Evolutionary conservation across 2,888 invertebrate species (phyloP).

Genomic region (Megastigmus dorsalis): DNA sequence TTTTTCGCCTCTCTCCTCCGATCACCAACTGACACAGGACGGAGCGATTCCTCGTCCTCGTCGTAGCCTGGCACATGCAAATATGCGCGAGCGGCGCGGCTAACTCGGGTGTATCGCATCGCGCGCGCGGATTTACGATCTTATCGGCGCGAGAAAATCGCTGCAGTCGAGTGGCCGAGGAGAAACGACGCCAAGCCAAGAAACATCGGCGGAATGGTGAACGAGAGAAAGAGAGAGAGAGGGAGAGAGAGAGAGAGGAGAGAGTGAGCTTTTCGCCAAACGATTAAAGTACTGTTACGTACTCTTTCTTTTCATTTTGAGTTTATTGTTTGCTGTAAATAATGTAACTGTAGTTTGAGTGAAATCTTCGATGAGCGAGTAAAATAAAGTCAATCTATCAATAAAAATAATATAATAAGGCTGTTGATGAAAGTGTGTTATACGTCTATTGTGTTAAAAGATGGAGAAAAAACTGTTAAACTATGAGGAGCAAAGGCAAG

Average conservation of each 20-base stretch:
- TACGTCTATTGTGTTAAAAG: too few relatives aligned
- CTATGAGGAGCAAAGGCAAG: not conserved
- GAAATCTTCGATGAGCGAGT: too few relatives aligned
- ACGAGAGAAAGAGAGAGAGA: not conserved
- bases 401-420: too few relatives aligned
- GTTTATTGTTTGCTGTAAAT: too few relatives aligned
- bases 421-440: too few relatives aligned
- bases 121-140: slow-evolving; percentile 43
- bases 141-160: slow-evolving; percentile 55
- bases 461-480: too few relatives aligned
- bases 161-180: not conserved
- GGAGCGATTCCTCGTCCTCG: slow-evolving; percentile 20
- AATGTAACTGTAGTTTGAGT: too few relatives aligned
- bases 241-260: not conserved
- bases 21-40: slow-evolving; percentile 20
- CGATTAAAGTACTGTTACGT: too few relatives aligned
- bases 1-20: not conserved
- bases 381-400: too few relatives aligned
- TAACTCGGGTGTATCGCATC: slow-evolving; percentile 26
- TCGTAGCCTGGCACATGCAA: slow-evolving; percentile 23
- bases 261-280: not conserved
- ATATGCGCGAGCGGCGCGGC: slow-evolving; percentile 23
- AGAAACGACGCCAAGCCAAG: slow-evolving; percentile 37
- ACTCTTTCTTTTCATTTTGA: too few relatives aligned
- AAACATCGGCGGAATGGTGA: slow-evolving; percentile 37